Evolutionary conservation across 2,888 invertebrate genomes (phyloP).

Genomic region (Protonemura montana): DNA sequence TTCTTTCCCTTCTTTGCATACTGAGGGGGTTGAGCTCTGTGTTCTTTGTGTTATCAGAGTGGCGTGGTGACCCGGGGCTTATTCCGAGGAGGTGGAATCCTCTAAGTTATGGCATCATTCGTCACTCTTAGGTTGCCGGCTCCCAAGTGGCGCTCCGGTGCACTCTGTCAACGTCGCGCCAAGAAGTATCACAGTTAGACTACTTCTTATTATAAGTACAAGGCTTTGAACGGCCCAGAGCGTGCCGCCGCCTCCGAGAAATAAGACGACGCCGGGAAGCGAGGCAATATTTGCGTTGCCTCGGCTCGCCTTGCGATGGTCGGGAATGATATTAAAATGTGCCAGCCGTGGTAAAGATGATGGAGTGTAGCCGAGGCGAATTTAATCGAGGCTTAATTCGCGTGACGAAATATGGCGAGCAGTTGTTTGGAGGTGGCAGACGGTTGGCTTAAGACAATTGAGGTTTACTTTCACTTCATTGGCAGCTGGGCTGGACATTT

Average conservation of each 20-base stretch:
- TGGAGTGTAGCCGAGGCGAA: background rate
- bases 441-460: background rate
- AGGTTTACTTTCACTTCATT: background rate
- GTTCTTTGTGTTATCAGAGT: constrained; percentile 1
- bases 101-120: constrained; percentile 44
- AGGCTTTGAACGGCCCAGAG: background rate
- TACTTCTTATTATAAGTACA: background rate
- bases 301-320: background rate
- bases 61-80: constrained; percentile 29
- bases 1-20: constrained; percentile 15
- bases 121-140: constrained; percentile 43
- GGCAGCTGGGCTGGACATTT: background rate
- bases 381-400: background rate
- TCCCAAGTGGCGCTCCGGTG: constrained; percentile 32
- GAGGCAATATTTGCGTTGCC: background rate
- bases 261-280: background rate
- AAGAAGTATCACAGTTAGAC: background rate
- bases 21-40: background rate
- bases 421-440: background rate
- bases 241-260: background rate
- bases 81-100: constrained; percentile 37
- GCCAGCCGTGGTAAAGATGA: background rate
- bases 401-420: background rate
- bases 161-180: constrained; percentile 29
- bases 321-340: background rate